phyloP scores from a whole-genome alignment of 2,113 vertebrate species.

The Beaufortia kweichowensis region DNA sequence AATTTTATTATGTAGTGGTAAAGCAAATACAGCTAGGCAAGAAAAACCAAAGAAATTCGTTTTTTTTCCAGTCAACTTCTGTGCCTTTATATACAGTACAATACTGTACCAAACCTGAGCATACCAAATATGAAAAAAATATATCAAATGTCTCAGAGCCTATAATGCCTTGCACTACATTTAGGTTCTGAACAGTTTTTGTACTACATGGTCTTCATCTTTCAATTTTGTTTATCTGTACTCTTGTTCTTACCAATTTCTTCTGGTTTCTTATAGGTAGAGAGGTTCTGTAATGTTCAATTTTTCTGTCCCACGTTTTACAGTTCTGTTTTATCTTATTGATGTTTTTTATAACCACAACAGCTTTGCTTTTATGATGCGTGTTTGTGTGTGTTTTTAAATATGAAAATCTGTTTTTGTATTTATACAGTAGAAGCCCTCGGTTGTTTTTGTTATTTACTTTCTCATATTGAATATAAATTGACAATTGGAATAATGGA shows the following conservation, averaged over 20 bases:
- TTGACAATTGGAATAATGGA: neutral
- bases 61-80: neutral
- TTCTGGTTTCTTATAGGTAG: neutral
- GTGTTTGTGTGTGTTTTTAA: neutral
- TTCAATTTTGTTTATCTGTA: conserved; percentile 32
- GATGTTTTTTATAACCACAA: neutral
- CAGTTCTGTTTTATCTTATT: neutral
- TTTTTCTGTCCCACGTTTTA: neutral
- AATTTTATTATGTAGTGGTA: conserved; percentile 10
- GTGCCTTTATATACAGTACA: conserved; percentile 38
- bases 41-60: conserved; percentile 8
- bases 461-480: neutral
- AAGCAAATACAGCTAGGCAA: conserved; percentile 14
- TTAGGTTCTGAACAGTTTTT: conserved; percentile 24
- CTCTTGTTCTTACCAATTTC: neutral
- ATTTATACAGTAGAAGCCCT: neutral
- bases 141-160: conserved; percentile 22
- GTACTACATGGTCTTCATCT: conserved; percentile 15
- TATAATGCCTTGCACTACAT: conserved; percentile 33
- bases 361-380: conserved; percentile 24
- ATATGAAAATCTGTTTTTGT: neutral
- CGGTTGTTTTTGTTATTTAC: neutral
- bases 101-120: neutral
- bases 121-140: conserved; percentile 4
- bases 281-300: neutral